These are phyloP conservation scores for Montipora capricornis DNA, from an alignment of 64 coral and sea anemone genomes.

Conservation along the genomic window DNA sequence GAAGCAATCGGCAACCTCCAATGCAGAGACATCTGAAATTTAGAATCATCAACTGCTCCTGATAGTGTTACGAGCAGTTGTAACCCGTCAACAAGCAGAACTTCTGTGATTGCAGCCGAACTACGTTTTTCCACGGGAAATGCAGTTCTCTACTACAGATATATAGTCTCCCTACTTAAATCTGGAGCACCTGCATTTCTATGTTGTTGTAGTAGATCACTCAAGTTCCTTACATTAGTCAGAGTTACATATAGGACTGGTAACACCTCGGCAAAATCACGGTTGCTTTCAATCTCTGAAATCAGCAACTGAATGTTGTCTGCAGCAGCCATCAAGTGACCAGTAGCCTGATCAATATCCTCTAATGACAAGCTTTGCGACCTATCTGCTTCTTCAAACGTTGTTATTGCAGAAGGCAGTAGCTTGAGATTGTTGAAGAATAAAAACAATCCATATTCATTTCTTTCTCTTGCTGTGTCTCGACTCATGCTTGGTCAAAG, in stretches of 20 bases:
- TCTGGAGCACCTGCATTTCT: not conserved
- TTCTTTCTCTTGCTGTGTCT: too few relatives aligned
- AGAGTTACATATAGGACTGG: not conserved
- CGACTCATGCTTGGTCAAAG: too few relatives aligned
- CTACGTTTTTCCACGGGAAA: not conserved
- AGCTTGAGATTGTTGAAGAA: too few relatives aligned
- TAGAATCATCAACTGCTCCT: slow-evolving; percentile 31
- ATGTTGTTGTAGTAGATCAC: not conserved
- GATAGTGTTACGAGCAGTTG: not conserved
- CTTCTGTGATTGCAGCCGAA: not conserved
- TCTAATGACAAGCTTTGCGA: not conserved
- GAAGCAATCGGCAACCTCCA: slow-evolving; percentile 42
- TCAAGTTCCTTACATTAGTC: not conserved
- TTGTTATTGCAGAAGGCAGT: not conserved
- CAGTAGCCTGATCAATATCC: not conserved
- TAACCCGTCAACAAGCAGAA: not conserved
- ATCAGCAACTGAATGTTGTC: not conserved
- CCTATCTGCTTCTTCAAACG: not conserved
- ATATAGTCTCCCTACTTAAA: not conserved
- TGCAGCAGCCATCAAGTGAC: not conserved
- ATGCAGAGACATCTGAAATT: slow-evolving; percentile 31
- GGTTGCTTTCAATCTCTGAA: not conserved
- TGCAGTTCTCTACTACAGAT: not conserved
- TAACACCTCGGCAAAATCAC: not conserved
- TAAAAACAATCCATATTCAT: too few relatives aligned